Base-by-base conservation (phyloP, 2,888 invertebrate species). In the Mechanitis messenoides region DNA sequence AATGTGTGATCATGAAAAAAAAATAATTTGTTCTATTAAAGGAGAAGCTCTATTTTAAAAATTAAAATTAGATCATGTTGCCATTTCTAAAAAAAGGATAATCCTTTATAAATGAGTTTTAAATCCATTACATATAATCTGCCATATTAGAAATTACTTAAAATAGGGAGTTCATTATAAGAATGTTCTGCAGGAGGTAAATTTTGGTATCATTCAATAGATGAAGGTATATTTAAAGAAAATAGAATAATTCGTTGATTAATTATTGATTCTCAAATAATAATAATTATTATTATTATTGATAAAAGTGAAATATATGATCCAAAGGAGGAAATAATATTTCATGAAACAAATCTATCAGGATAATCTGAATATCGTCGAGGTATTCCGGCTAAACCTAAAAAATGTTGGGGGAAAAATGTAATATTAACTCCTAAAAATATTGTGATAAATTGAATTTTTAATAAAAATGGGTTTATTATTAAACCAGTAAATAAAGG, bases 381-480 rank as follows among this genome's bases (percentile, higher is more conserved):
- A 42, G 42, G 42, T 42, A 42, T 42, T 0, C 42, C 42, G 0
- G 42, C 42, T 42, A 42, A 42, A 1, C 42, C 42, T 42, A 42
- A 42, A 11, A 42, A 42, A 11, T 42, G 42, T 42, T 42, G 42
- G 0, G 42, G 42, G 9, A 42, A 42, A 42, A 42, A 95, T 0
- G 94, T 95, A 91, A 94, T 77, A 88, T 95, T 95, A 71, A 95
- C 94, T 64, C 94, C 94, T 72, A 94, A 79, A 91, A 95, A 95
- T 91, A 94, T 94, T 67, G 87, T 77, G 72, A 90, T 78, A 90
- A 95, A 95, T 90, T 95, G 93, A 80, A 91, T 91, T 91, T 93
- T 93, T 86, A 93, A 81, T 82, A 90, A 81, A 64, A 83, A 88
- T 45, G 83, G 78, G 72, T 94, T 93, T 86, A 94, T 59, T 0